phyloP scores from a whole-genome alignment of 2,797 vertebrate species.

The Gila robusta region DNA sequence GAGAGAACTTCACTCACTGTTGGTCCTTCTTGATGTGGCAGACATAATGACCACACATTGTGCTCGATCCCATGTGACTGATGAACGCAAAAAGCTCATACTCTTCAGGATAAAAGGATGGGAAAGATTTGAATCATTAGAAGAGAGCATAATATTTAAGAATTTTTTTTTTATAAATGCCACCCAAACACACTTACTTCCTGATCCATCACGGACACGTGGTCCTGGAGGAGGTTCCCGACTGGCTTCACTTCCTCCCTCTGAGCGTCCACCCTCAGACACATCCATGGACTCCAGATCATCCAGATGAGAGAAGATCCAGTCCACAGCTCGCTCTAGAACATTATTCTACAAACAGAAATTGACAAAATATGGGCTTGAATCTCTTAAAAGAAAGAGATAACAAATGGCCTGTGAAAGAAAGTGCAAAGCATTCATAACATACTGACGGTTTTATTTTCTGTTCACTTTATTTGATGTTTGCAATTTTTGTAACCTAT shows the following conservation, averaged over 20 bases:
- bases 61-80: conserved; percentile 99
- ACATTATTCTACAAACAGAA: conserved; percentile 85
- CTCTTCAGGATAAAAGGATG: conserved; percentile 75
- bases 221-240: conserved; percentile 89
- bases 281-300: conserved; percentile 98
- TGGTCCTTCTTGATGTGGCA: conserved; percentile 99
- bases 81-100: conserved; percentile 98
- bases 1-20: conserved; percentile 82
- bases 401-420: not conserved
- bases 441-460: not conserved
- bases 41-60: conserved; percentile 99
- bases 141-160: too few species aligned
- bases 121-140: not conserved
- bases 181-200: conserved; percentile 85
- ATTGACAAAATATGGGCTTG: not conserved
- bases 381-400: not conserved
- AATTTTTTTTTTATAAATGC: too few species aligned
- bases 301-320: conserved; percentile 98
- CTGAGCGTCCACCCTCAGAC: conserved; percentile 94
- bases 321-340: conserved; percentile 95
- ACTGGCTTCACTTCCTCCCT: conserved; percentile 89
- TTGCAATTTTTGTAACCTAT: not conserved
- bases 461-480: too few species aligned
- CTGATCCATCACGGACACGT: conserved; percentile 91
- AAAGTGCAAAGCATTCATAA: not conserved